These are phyloP conservation scores for Oligia latruncula DNA, from an alignment of 2,888 invertebrate species.

Conservation along the genomic window DNA sequence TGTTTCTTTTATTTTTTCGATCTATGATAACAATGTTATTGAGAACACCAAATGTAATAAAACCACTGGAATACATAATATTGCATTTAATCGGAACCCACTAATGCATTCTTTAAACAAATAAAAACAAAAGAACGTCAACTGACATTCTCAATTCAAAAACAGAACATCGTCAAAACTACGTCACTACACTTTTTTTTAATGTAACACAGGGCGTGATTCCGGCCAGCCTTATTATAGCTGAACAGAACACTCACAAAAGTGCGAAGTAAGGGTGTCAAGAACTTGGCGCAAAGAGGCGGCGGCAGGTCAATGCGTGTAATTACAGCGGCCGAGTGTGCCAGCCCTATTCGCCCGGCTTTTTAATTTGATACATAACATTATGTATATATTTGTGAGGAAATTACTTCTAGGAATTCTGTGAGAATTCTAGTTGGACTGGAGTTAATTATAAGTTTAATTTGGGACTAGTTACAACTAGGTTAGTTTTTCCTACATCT, in stretches of 20 bases:
- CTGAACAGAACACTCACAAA: constrained; percentile 53
- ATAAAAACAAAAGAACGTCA: constrained; percentile 11
- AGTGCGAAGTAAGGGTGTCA: constrained; percentile 65
- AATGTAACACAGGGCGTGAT: constrained; percentile 30
- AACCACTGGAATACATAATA: not conserved
- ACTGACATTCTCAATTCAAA: constrained; percentile 22
- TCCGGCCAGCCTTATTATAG: constrained; percentile 52
- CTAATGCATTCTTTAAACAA: not conserved
- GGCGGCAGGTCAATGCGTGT: constrained; percentile 65
- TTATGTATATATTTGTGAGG: constrained; percentile 21
- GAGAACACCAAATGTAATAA: not conserved
- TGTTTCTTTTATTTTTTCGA: not conserved
- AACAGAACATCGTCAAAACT: not conserved
- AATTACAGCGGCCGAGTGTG: constrained; percentile 57
- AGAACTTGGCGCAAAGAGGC: constrained; percentile 56
- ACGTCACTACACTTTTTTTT: constrained; percentile 7
- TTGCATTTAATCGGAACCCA: too few relatives aligned
- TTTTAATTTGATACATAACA: constrained; percentile 63
- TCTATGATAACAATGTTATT: not conserved
- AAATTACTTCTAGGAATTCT: not conserved
- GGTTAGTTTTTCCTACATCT: not conserved
- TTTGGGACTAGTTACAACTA: not conserved
- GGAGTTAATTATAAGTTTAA: not conserved
- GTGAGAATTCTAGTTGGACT: not conserved
- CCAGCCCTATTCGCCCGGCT: constrained; percentile 27